Evolutionary conservation across 2,797 vertebrate genomes (phyloP).

Genomic region (Tragopan temminckii): DNA sequence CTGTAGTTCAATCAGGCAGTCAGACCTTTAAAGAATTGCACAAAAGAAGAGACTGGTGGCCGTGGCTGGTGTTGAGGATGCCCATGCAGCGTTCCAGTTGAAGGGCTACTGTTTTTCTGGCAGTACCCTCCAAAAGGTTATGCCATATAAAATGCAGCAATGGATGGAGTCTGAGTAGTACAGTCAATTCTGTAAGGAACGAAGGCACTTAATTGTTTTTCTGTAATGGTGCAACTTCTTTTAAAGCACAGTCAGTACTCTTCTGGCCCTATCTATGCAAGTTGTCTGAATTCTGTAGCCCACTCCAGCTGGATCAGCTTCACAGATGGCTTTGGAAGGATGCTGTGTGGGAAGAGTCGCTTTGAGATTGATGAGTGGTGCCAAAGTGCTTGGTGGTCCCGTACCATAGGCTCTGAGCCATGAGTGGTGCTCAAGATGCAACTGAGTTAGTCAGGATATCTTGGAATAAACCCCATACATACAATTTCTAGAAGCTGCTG

Average conservation of each 20-base stretch:
- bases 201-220: neutral
- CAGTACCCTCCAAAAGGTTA: neutral
- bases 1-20: rapidly evolving
- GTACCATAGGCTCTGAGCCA: neutral
- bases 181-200: neutral
- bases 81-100: neutral
- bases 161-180: neutral
- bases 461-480: neutral
- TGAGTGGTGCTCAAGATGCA: neutral
- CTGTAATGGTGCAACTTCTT: neutral
- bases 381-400: neutral
- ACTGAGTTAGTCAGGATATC: conserved; percentile 39
- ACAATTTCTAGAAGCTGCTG: neutral
- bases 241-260: neutral
- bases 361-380: neutral
- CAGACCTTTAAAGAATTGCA: neutral
- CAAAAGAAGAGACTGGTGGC: neutral
- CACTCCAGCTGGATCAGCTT: neutral
- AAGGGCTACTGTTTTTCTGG: neutral
- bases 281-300: neutral
- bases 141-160: neutral
- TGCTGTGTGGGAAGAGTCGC: neutral
- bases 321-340: neutral
- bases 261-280: neutral
- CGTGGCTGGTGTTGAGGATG: neutral